A percentile compares a stretch with the other conserved stretches of the same genome.
phyloP scores from a whole-genome alignment of 2,113 vertebrate genomes.

The Shinisaurus crocodilurus region DNA sequence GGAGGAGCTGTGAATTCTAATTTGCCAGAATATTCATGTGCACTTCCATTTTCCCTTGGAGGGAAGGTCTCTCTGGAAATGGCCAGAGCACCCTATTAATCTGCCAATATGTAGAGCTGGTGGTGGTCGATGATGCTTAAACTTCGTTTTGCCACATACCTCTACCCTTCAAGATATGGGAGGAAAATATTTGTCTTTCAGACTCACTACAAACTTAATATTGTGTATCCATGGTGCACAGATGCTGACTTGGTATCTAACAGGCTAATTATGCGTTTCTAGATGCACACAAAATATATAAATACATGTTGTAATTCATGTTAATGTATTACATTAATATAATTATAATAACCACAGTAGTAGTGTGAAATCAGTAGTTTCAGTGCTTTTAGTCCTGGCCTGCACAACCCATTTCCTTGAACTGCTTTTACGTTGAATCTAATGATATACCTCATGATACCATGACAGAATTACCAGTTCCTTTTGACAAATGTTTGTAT shows the following conservation, averaged over 20 bases:
- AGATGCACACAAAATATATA: not conserved
- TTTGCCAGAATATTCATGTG: not conserved
- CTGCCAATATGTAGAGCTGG: not conserved
- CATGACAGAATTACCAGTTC: not conserved
- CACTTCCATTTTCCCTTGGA: not conserved
- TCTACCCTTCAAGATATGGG: not conserved
- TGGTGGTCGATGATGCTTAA: too few species aligned
- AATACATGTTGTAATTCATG: not conserved
- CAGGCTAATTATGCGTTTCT: not conserved
- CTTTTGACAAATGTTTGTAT: constrained; percentile 31
- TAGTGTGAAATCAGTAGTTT: not conserved
- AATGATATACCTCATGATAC: not conserved
- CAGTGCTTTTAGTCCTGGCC: not conserved
- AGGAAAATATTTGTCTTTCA: not conserved
- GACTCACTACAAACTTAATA: not conserved
- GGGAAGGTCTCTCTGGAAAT: not conserved
- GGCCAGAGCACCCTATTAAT: not conserved
- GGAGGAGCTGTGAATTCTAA: not conserved
- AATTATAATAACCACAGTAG: not conserved
- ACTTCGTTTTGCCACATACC: not conserved
- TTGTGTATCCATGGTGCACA: not conserved
- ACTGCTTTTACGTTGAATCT: not conserved
- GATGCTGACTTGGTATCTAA: not conserved
- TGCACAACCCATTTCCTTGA: not conserved
- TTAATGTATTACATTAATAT: not conserved